Conservation (phyloP, 2,797 vertebrate species). For the Helostoma temminkii region DNA sequence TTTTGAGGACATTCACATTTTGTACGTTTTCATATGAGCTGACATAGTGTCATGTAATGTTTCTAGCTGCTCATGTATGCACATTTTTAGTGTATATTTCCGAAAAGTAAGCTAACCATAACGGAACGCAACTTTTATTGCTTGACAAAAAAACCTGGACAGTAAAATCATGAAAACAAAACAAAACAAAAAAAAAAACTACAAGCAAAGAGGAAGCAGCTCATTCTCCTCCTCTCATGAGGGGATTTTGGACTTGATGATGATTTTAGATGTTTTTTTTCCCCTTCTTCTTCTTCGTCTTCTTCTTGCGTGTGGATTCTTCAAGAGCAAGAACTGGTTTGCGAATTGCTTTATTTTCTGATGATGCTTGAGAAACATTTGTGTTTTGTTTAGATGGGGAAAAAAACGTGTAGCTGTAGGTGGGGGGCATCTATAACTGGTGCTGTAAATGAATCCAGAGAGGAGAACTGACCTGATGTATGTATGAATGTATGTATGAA, state of each 20-base stretch:
- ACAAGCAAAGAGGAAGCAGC: conserved; percentile 82
- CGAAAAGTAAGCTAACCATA: conserved; percentile 93
- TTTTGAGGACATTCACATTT: conserved; percentile 98
- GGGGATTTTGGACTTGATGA: conserved; percentile 65
- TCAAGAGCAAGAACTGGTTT: conserved; percentile 92
- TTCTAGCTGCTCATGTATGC: conserved; percentile 97
- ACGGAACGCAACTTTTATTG: conserved; percentile 91
- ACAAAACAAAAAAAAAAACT: conserved; percentile 57
- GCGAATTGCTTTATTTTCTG: conserved; percentile 95
- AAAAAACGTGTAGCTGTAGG: conserved; percentile 85
- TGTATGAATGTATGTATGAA: conserved; percentile 90
- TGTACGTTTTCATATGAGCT: conserved; percentile 99
- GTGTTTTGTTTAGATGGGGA: conserved; percentile 85
- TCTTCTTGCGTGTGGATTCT: conserved; percentile 90
- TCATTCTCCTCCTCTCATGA: conserved; percentile 77
- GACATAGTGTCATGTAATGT: conserved; percentile 97
- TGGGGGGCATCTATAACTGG: conserved; percentile 90
- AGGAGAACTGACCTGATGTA: conserved; percentile 91
- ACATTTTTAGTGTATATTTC: conserved; percentile 98
- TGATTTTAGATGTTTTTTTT: conserved; percentile 59
- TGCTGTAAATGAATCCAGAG: conserved; percentile 87
- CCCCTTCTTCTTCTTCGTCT: conserved; percentile 58
- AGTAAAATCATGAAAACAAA: conserved; percentile 48
- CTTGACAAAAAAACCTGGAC: conserved; percentile 88
- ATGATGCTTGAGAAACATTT: conserved; percentile 91